Percentiles rank a stretch among this genome's conserved stretches.
These are phyloP conservation scores for Odocoileus virginianus DNA, from an alignment of 2,113 vertebrate species.

Conservation along the genomic window DNA sequence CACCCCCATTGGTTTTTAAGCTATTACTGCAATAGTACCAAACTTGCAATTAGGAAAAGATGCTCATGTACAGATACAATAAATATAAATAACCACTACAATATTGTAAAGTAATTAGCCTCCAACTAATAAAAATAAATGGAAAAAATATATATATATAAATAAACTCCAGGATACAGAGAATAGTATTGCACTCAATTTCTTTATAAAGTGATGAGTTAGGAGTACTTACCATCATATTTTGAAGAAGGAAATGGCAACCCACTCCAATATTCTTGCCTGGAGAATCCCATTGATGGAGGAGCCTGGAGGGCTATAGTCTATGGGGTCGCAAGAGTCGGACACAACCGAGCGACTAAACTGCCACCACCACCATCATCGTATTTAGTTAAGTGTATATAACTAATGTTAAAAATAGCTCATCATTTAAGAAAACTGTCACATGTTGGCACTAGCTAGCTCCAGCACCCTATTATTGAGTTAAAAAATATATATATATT, in stretches of 20 bases:
- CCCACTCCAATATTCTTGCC: too few species aligned
- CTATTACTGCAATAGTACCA: background rate
- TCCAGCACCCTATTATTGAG: background rate
- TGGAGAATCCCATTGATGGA: too few species aligned
- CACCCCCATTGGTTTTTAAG: background rate
- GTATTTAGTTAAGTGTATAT: background rate
- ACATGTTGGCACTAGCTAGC: background rate
- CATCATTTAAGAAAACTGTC: background rate
- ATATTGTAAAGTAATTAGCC: too few species aligned
- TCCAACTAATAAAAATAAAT: too few species aligned
- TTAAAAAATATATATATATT: background rate
- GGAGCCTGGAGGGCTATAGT: too few species aligned
- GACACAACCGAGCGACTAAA: too few species aligned
- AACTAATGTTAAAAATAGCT: background rate
- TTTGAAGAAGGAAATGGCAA: too few species aligned
- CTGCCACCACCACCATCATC: too few species aligned
- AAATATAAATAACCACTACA: background rate
- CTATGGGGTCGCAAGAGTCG: too few species aligned
- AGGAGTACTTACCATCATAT: background rate
- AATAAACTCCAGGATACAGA: background rate
- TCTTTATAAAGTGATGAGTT: background rate
- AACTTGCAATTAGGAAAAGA: background rate
- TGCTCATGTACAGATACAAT: background rate
- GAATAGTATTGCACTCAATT: background rate
- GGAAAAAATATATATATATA: background rate